These are phyloP conservation scores for Hippasteria phrygiana DNA, from an alignment of 53 echinoderm and acorn worm species.

Conservation along the genomic window DNA sequence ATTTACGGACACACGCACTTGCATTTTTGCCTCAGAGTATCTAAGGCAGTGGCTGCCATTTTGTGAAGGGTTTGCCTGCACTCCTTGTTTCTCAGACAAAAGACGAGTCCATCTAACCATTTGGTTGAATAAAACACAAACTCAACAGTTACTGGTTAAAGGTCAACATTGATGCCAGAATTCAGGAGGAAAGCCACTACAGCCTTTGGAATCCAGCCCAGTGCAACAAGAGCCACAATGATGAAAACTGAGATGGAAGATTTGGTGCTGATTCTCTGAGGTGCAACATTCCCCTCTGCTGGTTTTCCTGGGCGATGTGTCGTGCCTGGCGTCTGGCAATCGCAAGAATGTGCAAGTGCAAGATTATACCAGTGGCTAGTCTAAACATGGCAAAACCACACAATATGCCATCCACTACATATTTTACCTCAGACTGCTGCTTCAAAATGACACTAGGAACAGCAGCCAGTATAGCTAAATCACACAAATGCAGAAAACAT, in stretches of 20 bases:
- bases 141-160: not conserved
- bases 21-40: not conserved
- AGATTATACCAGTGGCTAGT: not conserved
- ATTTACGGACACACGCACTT: not conserved
- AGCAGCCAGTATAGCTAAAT: not conserved
- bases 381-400: not conserved
- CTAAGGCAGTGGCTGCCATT: not conserved
- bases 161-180: not conserved
- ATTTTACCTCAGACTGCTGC: no score
- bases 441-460: not conserved
- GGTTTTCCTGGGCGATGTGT: slow-evolving; percentile 20
- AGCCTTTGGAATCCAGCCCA: not conserved
- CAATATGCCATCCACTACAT: not conserved
- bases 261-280: not conserved
- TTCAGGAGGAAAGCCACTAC: not conserved
- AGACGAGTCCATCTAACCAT: slow-evolving; percentile 1
- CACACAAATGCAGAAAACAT: not conserved
- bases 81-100: not conserved
- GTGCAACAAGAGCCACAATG: not conserved
- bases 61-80: not conserved
- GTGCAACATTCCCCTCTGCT: not conserved
- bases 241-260: not conserved
- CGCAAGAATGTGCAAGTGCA: not conserved
- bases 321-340: slow-evolving; percentile 1
- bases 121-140: not conserved